Percentiles rank a stretch among this genome's conserved stretches.
These are phyloP conservation scores for Cheilosia vulpina DNA, from an alignment of 2,888 invertebrate genomes.

Conservation along the genomic window DNA sequence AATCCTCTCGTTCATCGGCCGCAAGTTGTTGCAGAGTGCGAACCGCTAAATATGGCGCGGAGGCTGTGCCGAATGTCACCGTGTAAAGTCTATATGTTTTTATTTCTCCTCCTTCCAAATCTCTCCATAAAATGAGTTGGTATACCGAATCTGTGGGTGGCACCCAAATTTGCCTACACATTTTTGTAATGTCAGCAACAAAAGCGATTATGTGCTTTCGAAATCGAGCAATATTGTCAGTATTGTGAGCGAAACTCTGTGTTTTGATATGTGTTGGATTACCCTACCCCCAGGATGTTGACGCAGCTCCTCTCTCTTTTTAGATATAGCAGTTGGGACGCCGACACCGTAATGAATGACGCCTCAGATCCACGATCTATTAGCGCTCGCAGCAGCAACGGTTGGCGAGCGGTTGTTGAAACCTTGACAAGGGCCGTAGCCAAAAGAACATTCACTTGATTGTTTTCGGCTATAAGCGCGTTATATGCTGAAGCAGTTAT, in stretches of 20 bases:
- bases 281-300: background rate
- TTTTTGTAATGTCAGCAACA: conserved; percentile 11
- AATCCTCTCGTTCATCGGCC: conserved; percentile 2
- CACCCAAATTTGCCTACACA: conserved; percentile 31
- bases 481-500: background rate
- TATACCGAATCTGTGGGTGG: background rate
- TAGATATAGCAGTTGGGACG: background rate
- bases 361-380: conserved; percentile 20
- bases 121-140: background rate
- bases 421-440: background rate
- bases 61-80: background rate
- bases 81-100: background rate
- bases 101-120: background rate
- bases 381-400: conserved; percentile 21
- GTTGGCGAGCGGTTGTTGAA: background rate
- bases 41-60: conserved; percentile 21
- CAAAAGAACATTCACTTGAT: background rate
- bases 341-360: background rate
- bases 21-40: conserved; percentile 20
- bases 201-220: background rate
- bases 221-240: background rate
- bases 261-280: background rate
- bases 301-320: background rate
- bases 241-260: background rate
- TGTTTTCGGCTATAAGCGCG: conserved; percentile 26